Evolutionary conservation across 2,888 invertebrate species (phyloP), one percentile per base, ranked within the genome.

Genomic region (Xestia rhomboidea): DNA sequence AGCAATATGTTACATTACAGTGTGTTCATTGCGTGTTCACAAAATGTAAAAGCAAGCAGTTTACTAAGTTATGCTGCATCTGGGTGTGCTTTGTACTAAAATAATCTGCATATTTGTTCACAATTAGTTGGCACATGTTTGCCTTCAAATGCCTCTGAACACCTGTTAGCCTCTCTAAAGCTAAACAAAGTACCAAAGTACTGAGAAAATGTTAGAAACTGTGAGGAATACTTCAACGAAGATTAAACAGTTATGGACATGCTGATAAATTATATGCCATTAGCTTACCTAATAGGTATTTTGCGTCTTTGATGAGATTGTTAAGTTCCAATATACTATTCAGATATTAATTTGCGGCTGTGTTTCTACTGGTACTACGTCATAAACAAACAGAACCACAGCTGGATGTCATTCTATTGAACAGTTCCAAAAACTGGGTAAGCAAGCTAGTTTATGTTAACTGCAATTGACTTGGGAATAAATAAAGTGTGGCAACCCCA

Each of bases 61-160:
- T 81, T 21, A 46, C 62, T 46, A 46, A 34, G 34, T 34, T 34
- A 34, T 68, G 71, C 46, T 79, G 60, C 79, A 57, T 49, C 67
- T n/a, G 34, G 46, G 57, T 73, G 38, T 46, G 38, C 13, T 73
- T 0, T 27, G 34, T 18, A 38, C 24, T 46, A 54, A 81, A 66
- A 57, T 81, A 69, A 71, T 71, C 62, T 75, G 75, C 81, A 81
- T 81, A 77, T 81, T 75, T 80, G 73, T 57, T 66, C 44, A 76
- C 30, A 68, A 76, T 82, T 85, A 81, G 75, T 81, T 82, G 85
- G 69, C 81, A 81, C 75, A 63, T 11, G 57, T 81, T 85, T 27
- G 27, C 75, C 85, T 82, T 74, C 74, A 30, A 57, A 70, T 63
- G 38, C 49, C 38, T 64, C n/a, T 66, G 63, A 72, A n/a, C 51